Base-by-base conservation (phyloP, 2,797 vertebrate genomes). In the Anguilla marmorata region DNA sequence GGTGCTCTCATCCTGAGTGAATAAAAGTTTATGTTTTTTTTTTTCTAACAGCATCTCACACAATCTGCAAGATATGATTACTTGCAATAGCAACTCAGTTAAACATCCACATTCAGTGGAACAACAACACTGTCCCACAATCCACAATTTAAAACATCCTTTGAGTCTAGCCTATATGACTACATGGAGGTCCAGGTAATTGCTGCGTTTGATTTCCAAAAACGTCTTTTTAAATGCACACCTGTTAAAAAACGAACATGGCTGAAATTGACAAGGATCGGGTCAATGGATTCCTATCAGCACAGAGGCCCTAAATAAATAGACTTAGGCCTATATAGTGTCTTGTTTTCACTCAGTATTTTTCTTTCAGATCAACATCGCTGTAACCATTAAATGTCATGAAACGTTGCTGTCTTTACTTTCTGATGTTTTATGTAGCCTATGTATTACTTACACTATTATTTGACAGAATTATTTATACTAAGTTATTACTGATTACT, bases 71-170 rank as follows among this genome's bases (percentile, higher is more conserved):
- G 4, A 66, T 66, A 27, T 76, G 50, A 52, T 11, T 76, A 41
- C 72, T 41, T 37, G 2, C 33, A 21, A 33, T 16, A 76, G 72
- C 30, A 41, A 41, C 6, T 14, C 11, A 76, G 33, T 11, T 41
- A 41, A 76, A 76, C n/a, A 8, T 2, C 33, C 72, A 41, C 6
- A 27, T 12, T 27, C 21, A 66, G 8, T 3, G n/a, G 69, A 33
- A 27, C 69, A 33, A 74, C 12, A 41, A 41, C 33, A 41, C 72
- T 41, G 30, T 19, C 30, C 72, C 72, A 16, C 21, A 33, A 76
- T 33, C 72, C 72, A 76, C 72, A 41, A 19, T 37, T 76, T 76
- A 37, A 76, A 76, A 76, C 33, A 41, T 76, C 72, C 72, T 76
- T 76, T 76, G 11, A 33, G 33, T 76, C 72, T 41, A 45, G 30